phyloP scores from a whole-genome alignment of 2,113 vertebrate species.

The Lycocorax pyrrhopterus region DNA sequence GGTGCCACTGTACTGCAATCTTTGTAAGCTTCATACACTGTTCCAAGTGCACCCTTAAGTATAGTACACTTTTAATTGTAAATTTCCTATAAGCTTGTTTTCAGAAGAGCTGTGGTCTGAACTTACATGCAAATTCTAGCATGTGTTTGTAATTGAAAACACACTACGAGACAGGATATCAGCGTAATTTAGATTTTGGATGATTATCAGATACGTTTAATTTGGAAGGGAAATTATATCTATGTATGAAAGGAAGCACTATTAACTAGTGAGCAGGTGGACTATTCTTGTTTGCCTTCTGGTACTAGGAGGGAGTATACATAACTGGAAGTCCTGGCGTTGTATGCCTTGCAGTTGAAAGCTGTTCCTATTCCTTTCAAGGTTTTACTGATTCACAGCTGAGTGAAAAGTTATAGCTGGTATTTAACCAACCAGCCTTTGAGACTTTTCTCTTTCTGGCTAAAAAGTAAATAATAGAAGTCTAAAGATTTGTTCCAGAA shows the following conservation, averaged over 20 bases:
- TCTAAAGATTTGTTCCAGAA: not conserved
- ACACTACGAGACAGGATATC: not conserved
- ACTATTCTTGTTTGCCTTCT: not conserved
- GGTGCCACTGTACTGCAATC: not conserved
- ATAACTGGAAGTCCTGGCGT: not conserved
- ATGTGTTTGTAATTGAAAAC: not conserved
- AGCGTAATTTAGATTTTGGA: not conserved
- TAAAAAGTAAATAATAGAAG: not conserved
- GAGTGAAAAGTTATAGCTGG: not conserved
- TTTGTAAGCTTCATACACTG: not conserved
- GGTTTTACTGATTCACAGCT: not conserved
- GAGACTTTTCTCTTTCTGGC: not conserved
- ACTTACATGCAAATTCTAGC: not conserved
- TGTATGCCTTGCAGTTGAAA: not conserved
- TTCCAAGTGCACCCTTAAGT: not conserved
- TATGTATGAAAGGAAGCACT: slow-evolving; percentile 18
- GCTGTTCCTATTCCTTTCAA: not conserved
- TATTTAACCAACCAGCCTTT: not conserved
- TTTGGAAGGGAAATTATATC: not conserved
- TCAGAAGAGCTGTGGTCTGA: not conserved
- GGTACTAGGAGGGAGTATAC: not conserved
- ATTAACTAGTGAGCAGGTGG: not conserved
- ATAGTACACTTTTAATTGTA: not conserved
- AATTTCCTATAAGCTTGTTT: not conserved
- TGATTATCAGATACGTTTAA: not conserved